These are phyloP conservation scores for Hyposoter didymator DNA, from an alignment of 2,888 invertebrate genomes.

Conservation along the genomic window DNA sequence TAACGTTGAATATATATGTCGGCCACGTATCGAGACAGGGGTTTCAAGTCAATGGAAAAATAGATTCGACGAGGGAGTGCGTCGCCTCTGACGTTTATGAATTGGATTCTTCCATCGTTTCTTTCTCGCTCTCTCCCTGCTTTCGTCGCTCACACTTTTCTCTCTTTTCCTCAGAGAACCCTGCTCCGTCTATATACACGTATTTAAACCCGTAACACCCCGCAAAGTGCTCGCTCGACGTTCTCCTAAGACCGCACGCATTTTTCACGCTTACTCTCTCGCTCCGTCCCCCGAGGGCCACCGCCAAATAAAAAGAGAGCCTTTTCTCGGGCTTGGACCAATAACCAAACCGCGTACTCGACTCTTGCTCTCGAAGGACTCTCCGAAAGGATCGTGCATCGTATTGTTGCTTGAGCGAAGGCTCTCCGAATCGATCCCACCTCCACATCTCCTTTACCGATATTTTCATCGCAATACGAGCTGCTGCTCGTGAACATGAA, in stretches of 20 bases:
- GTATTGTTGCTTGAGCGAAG: not conserved
- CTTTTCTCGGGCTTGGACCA: not conserved
- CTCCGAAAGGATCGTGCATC: slow-evolving; percentile 25
- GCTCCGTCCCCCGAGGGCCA: not conserved
- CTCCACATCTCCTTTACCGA: not conserved
- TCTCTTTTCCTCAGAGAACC: not conserved
- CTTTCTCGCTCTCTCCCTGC: slow-evolving; percentile 4
- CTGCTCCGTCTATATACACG: not conserved
- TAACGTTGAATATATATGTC: not conserved
- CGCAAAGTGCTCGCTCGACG: slow-evolving; percentile 28
- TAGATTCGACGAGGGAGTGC: slow-evolving; percentile 25
- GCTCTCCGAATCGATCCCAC: not conserved
- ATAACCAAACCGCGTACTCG: not conserved
- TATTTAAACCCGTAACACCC: slow-evolving; percentile 21
- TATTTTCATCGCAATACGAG: not conserved
- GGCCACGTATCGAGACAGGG: slow-evolving; percentile 17
- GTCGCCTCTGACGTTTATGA: slow-evolving; percentile 69
- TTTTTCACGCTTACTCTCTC: slow-evolving; percentile 18
- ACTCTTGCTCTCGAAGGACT: slow-evolving; percentile 50
- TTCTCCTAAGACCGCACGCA: slow-evolving; percentile 24
- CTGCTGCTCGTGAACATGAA: not conserved
- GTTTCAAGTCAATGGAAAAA: slow-evolving; percentile 8
- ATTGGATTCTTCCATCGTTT: slow-evolving; percentile 77
- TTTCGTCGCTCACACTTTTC: not conserved
- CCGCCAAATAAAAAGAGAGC: not conserved